A percentile compares a stretch with the other conserved stretches of the same genome.
These are phyloP conservation scores for Eretmocerus hayati DNA, from an alignment of 2,888 invertebrate species.

Conservation along the genomic window DNA sequence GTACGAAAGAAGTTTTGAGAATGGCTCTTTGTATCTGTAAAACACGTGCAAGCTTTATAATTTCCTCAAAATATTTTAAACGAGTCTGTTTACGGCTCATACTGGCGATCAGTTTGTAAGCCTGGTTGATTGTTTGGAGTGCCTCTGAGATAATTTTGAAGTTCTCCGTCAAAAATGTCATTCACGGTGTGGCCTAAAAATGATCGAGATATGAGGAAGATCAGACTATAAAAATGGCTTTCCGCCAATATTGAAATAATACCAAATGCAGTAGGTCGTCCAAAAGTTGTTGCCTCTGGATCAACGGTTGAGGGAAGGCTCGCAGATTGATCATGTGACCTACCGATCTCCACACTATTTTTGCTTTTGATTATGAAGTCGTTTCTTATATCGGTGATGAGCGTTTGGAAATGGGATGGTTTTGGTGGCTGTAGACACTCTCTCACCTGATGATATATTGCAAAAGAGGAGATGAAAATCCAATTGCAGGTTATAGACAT, in stretches of 20 bases:
- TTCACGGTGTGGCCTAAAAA: conserved; percentile 1
- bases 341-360: conserved; percentile 1
- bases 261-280: too few species aligned
- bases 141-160: background rate
- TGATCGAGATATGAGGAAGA: too few species aligned
- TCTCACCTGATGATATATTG: conserved; percentile 9
- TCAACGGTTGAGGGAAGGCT: conserved; percentile 1
- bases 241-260: too few species aligned
- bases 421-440: conserved; percentile 7
- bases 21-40: conserved; percentile 7
- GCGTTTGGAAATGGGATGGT: background rate
- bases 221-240: too few species aligned
- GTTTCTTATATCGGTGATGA: conserved; percentile 5
- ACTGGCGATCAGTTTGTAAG: too few species aligned
- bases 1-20: background rate
- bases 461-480: too few species aligned
- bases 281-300: conserved; percentile 4
- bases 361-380: conserved; percentile 1
- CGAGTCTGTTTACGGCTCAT: too few species aligned
- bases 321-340: background rate
- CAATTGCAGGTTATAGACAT: too few species aligned
- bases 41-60: too few species aligned
- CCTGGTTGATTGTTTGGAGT: too few species aligned
- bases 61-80: too few species aligned
- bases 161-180: conserved; percentile 5